Evolutionary conservation across 2,888 invertebrate species (phyloP), one percentile per base, ranked within the genome.

Genomic region (Rhagonycha fulva): DNA sequence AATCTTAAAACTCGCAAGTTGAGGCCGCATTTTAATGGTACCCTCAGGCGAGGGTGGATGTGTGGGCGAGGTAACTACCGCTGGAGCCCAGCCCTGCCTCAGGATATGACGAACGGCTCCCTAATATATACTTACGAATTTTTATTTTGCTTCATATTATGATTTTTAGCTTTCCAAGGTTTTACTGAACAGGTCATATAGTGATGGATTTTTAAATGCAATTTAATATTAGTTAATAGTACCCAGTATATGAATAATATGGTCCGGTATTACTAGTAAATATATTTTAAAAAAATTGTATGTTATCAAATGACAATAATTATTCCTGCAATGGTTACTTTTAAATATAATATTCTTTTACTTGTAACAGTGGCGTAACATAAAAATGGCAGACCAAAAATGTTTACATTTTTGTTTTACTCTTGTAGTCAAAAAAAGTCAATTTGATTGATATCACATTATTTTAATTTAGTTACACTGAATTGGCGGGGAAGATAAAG

Each of bases 21-120:
- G 66, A 72, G 74, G 68, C 75, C 72, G 75, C 62, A 69, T 75
- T 80, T 81, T 84, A 84, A 84, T 84, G 82, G 79, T 74, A 79
- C 80, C 82, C 79, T 70, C 78, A 79, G 82, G 84, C 82, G 84
- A 84, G 84, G 84, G 84, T 84, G 84, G 83, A 81, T 84, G 84
- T 83, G 85, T 85, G 82, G 85, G 84, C 84, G 84, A 82, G 82
- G 83, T 82, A 84, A 85, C 84, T 85, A 85, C 85, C 82, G 84
- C 82, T 81, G 80, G 83, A 83, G 83, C 83, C 82, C 76, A 80
- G 83, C 80, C 81, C 81, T 79, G 84, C 84, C 82, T 68, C 78
- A 60, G 80, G 84, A 77, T 68, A 74, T 79, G 81, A 80, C 81
- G 80, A 82, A 82, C 80, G 79, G 84, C 85, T 85, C 84, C 84